Percentiles rank a stretch among this genome's conserved stretches.
These are phyloP conservation scores for Procambarus clarkii DNA, from an alignment of 1,140 invertebrate species.

Conservation along the genomic window DNA sequence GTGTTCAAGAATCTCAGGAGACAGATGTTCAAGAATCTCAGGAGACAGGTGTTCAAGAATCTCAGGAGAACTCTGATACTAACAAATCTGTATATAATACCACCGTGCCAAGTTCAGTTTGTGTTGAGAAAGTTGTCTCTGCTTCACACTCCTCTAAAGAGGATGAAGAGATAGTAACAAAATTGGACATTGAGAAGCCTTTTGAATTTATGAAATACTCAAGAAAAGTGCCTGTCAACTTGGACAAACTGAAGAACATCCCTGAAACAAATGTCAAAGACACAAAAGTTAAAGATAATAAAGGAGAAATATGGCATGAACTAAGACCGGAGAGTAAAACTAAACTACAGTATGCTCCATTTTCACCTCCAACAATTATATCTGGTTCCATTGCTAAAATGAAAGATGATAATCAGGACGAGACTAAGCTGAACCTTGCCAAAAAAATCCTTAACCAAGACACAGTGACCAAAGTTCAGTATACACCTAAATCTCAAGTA, in stretches of 20 bases:
- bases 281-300: background rate
- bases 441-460: background rate
- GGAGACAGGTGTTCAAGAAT: background rate
- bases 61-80: background rate
- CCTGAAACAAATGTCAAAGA: background rate
- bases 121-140: background rate
- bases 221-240: constrained; percentile 3
- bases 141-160: background rate
- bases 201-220: constrained; percentile 5
- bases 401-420: background rate
- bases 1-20: background rate
- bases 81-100: background rate
- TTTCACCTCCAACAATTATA: background rate
- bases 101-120: background rate
- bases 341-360: constrained; percentile 13
- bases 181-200: constrained; percentile 18
- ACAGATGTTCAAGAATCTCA: background rate
- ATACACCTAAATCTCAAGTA: background rate
- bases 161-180: background rate
- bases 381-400: background rate
- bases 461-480: background rate
- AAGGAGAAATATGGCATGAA: background rate
- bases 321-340: background rate
- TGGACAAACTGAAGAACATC: constrained; percentile 15
- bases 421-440: background rate